Percentiles rank a stretch among this genome's conserved stretches.
Conservation (phyloP, 1,140 invertebrate species). For the Megalopta genalis region DNA sequence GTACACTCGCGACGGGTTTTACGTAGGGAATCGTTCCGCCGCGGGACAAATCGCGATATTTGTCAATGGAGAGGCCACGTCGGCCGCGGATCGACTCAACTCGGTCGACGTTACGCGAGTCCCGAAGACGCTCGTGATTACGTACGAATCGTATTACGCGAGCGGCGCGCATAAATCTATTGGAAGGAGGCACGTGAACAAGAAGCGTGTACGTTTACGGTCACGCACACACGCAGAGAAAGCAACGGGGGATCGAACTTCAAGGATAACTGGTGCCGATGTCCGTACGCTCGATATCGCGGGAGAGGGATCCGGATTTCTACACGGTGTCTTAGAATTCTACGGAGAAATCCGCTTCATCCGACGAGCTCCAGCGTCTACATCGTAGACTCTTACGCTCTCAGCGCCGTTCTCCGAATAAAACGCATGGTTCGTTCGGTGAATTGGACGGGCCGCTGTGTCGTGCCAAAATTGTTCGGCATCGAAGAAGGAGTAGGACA, state of each 20-base stretch:
- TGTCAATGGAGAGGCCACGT: too few relatives aligned
- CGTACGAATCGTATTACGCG: constrained; percentile 34
- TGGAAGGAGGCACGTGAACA: neutral
- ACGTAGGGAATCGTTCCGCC: too few relatives aligned
- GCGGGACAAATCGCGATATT: too few relatives aligned
- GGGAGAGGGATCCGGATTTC: constrained; percentile 36
- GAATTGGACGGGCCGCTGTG: too few relatives aligned
- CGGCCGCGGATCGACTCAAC: neutral
- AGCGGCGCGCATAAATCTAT: constrained; percentile 32
- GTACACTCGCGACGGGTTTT: neutral
- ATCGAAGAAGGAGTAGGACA: too few relatives aligned
- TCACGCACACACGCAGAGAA: constrained; percentile 30
- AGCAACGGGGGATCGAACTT: constrained; percentile 68
- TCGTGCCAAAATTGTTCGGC: too few relatives aligned
- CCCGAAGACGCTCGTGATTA: constrained; percentile 25
- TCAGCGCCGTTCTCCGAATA: too few relatives aligned
- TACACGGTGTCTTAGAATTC: constrained; percentile 13
- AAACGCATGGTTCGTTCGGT: too few relatives aligned
- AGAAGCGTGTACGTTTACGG: constrained; percentile 37
- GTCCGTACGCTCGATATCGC: constrained; percentile 21
- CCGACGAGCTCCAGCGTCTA: too few relatives aligned
- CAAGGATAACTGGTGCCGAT: constrained; percentile 75
- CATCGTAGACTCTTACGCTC: too few relatives aligned
- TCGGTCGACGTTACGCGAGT: constrained; percentile 17
- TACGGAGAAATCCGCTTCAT: neutral